Percentiles rank a stretch among this genome's conserved stretches.
These are phyloP conservation scores for Sinopyrophorus schimmeli DNA, from an alignment of 2,888 invertebrate genomes.

Conservation along the genomic window DNA sequence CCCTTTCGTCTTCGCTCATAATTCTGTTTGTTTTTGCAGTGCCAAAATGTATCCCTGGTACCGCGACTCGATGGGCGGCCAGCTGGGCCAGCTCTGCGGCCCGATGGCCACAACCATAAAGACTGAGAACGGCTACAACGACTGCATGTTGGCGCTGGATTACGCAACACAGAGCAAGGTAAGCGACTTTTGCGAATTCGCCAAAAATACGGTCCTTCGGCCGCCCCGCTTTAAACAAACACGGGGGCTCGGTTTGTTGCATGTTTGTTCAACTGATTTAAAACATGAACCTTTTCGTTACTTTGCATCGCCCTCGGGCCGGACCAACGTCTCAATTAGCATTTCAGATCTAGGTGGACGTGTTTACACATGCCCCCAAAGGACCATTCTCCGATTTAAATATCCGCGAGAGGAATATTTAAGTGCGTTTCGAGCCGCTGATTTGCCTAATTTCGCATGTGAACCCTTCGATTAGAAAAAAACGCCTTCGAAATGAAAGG, in stretches of 20 bases:
- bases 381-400: too few species aligned
- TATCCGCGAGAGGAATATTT: too few species aligned
- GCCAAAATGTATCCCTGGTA: constrained; percentile 67
- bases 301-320: constrained; percentile 23
- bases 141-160: constrained; percentile 72
- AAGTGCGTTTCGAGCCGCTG: background rate
- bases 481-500: too few species aligned
- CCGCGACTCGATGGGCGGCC: constrained; percentile 62
- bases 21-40: constrained; percentile 36
- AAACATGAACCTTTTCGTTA: constrained; percentile 15
- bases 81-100: constrained; percentile 60
- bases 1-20: too few species aligned
- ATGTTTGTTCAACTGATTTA: constrained; percentile 31
- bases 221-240: constrained; percentile 27
- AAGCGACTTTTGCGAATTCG: constrained; percentile 39
- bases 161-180: constrained; percentile 70
- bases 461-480: too few species aligned
- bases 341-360: constrained; percentile 30
- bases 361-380: too few species aligned
- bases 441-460: too few species aligned
- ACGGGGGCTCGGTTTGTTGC: constrained; percentile 19
- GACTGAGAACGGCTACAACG: constrained; percentile 69
- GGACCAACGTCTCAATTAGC: constrained; percentile 33
- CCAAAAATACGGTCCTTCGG: too few species aligned
- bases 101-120: constrained; percentile 65